Percentiles rank a stretch among this genome's conserved stretches.
Conservation (phyloP, 1,140 invertebrate genomes). For the Anagrus nilaparvatae region DNA sequence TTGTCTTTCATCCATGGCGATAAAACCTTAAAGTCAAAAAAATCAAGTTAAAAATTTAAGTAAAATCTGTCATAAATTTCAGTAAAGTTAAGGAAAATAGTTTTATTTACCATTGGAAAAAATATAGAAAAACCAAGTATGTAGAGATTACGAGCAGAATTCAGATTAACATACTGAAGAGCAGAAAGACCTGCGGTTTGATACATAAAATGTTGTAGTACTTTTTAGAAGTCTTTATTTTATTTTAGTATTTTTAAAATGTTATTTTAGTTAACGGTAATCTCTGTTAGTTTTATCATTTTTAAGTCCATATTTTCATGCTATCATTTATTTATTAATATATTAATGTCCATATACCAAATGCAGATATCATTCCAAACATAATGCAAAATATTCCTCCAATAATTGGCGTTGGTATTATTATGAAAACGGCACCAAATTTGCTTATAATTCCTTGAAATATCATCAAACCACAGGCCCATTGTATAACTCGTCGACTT, state of each 20-base stretch:
- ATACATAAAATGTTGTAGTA: too few species aligned
- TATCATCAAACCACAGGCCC: constrained; percentile 67
- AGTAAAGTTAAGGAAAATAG: constrained; percentile 1
- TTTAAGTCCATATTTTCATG: too few species aligned
- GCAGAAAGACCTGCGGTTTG: constrained; percentile 67
- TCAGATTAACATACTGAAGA: constrained; percentile 71
- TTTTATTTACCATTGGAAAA: constrained; percentile 56
- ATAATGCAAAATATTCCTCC: constrained; percentile 80
- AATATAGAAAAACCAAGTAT: constrained; percentile 83
- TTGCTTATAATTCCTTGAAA: constrained; percentile 71
- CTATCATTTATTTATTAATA: too few species aligned
- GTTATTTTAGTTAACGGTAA: too few species aligned
- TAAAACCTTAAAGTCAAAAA: constrained; percentile 41
- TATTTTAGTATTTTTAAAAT: too few species aligned
- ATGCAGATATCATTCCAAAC: constrained; percentile 78
- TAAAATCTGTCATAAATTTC: constrained; percentile 4
- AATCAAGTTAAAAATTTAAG: constrained; percentile 2
- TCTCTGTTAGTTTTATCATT: too few species aligned
- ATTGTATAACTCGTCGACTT: constrained; percentile 76
- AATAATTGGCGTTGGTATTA: constrained; percentile 81
- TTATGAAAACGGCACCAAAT: constrained; percentile 76
- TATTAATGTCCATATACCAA: constrained; percentile 43
- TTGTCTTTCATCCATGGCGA: constrained; percentile 66
- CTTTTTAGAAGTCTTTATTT: too few species aligned
- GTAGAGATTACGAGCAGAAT: constrained; percentile 74